A percentile compares a stretch with the other conserved stretches of the same genome.
Evolutionary conservation across 1,140 invertebrate species (phyloP).

Genomic region (Triops cancriformis): DNA sequence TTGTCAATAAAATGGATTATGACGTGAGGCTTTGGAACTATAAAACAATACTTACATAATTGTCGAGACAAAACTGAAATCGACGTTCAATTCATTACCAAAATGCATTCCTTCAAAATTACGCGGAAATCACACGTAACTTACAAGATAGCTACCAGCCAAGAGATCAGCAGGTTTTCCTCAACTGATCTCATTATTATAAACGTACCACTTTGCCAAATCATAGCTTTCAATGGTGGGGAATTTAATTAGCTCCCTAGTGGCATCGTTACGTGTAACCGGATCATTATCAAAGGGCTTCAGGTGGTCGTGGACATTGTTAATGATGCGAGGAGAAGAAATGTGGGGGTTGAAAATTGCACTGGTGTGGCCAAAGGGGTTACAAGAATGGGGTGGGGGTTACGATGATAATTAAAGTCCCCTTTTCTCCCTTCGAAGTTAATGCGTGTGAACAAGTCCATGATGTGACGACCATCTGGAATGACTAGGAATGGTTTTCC

Average conservation of each 20-base stretch:
- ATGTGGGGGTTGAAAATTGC: too few species aligned
- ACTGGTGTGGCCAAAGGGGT: too few species aligned
- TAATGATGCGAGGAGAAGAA: neutral
- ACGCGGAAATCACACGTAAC: too few species aligned
- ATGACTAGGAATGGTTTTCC: neutral
- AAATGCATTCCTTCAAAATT: too few species aligned
- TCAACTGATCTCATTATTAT: neutral
- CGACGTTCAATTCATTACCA: too few species aligned
- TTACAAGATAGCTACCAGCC: neutral
- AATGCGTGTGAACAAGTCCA: conserved; percentile 8
- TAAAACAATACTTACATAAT: too few species aligned
- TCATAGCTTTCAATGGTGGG: neutral
- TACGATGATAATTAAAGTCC: neutral
- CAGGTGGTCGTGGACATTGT: conserved; percentile 8
- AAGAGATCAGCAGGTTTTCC: neutral
- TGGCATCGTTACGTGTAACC: neutral
- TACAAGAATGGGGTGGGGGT: neutral
- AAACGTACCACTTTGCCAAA: neutral
- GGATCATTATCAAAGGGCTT: neutral
- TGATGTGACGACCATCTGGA: conserved; percentile 12
- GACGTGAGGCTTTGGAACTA: too few species aligned
- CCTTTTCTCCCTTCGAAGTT: neutral
- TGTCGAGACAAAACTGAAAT: too few species aligned
- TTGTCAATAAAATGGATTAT: too few species aligned
- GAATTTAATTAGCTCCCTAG: conserved; percentile 5